A percentile compares a stretch with the other conserved stretches of the same genome.
phyloP scores from a whole-genome alignment of 2,113 vertebrate species.

The Leptobrachium leishanense region DNA sequence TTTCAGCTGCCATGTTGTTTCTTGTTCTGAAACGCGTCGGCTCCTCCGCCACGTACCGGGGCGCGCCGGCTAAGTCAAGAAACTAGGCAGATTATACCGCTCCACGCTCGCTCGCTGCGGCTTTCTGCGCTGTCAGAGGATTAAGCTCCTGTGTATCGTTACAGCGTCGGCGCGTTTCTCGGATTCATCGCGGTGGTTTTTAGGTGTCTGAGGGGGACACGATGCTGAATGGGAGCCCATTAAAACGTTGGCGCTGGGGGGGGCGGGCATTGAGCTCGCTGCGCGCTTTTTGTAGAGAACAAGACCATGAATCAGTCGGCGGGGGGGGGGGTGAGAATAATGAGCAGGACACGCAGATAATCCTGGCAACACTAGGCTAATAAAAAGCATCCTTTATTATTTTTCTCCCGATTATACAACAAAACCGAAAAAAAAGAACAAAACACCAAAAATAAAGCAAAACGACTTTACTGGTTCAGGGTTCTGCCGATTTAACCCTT shows the following conservation, averaged over 20 bases:
- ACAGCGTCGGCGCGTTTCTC: too few relatives aligned
- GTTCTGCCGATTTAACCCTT: neutral
- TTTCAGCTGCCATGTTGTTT: too few relatives aligned
- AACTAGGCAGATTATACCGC: too few relatives aligned
- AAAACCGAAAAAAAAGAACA: neutral
- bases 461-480: neutral
- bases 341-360: neutral
- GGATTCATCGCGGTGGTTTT: too few relatives aligned
- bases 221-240: too few relatives aligned
- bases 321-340: neutral
- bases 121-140: too few relatives aligned
- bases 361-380: neutral
- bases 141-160: too few relatives aligned
- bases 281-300: neutral
- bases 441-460: neutral
- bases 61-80: too few relatives aligned
- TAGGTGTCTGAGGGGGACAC: too few relatives aligned
- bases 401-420: neutral
- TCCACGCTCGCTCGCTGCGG: too few relatives aligned
- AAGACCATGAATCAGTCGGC: neutral
- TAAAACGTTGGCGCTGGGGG: neutral
- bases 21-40: too few relatives aligned
- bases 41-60: too few relatives aligned
- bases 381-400: conserved; percentile 29
- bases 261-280: neutral